These are phyloP conservation scores for Pheosia gnoma DNA, from an alignment of 2,888 invertebrate species.

Conservation along the genomic window DNA sequence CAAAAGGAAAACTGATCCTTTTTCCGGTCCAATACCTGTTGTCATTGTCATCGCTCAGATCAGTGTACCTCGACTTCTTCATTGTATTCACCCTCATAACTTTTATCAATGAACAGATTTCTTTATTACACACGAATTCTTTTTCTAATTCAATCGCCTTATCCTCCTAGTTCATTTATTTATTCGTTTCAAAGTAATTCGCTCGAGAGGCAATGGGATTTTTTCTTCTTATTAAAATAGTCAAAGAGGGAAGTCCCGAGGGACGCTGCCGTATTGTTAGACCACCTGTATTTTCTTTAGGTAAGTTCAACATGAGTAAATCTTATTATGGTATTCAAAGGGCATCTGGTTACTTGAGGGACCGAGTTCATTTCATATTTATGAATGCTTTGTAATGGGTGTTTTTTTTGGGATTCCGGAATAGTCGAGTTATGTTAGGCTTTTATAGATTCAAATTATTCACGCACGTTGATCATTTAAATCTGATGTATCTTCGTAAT, in stretches of 20 bases:
- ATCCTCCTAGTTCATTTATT: conserved; percentile 75
- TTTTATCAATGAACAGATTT: conserved; percentile 75
- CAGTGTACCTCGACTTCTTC: conserved; percentile 59
- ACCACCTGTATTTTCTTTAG: conserved; percentile 73
- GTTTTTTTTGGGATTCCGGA: conserved; percentile 24
- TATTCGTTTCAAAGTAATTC: conserved; percentile 79
- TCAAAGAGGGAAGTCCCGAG: conserved; percentile 67
- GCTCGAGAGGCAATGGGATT: conserved; percentile 57
- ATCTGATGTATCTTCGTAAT: background rate
- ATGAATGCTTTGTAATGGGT: conserved; percentile 52
- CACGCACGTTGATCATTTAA: background rate
- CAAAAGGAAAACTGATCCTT: conserved; percentile 78
- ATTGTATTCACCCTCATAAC: conserved; percentile 72
- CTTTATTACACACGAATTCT: conserved; percentile 76
- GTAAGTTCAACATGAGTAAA: conserved; percentile 70
- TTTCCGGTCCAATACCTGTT: conserved; percentile 75
- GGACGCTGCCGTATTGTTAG: conserved; percentile 68
- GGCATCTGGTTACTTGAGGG: conserved; percentile 74
- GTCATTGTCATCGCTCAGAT: conserved; percentile 67
- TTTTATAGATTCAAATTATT: background rate
- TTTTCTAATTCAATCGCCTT: conserved; percentile 79
- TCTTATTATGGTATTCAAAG: conserved; percentile 76
- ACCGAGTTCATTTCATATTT: conserved; percentile 65
- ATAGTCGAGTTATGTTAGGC: background rate
- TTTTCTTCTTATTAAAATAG: conserved; percentile 78